Percentiles rank a stretch among this genome's conserved stretches.
Evolutionary conservation across 2,113 vertebrate species (phyloP).

Genomic region (zebrafish (Danio rerio)): DNA sequence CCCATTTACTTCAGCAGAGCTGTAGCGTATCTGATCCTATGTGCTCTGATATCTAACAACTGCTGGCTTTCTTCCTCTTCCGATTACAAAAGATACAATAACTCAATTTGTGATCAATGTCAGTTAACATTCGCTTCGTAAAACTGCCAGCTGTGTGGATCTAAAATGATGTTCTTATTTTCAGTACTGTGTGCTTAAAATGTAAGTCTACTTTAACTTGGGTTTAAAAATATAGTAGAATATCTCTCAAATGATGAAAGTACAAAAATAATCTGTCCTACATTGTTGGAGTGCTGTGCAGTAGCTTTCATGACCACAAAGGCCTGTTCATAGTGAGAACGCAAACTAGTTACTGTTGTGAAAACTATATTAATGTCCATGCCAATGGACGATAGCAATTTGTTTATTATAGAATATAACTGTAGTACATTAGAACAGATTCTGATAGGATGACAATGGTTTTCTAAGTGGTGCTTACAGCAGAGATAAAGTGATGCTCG

Average conservation of each 20-base stretch:
- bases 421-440: too few relatives aligned
- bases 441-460: too few relatives aligned
- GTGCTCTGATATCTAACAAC: background rate
- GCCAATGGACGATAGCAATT: too few relatives aligned
- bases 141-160: background rate
- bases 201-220: background rate
- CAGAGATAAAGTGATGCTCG: too few relatives aligned
- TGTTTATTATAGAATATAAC: too few relatives aligned
- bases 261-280: background rate
- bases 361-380: background rate
- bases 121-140: background rate
- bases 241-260: background rate
- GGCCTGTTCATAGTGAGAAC: background rate
- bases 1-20: background rate
- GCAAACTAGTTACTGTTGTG: background rate
- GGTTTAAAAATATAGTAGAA: too few relatives aligned
- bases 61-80: background rate
- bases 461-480: too few relatives aligned
- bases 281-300: background rate
- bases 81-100: background rate
- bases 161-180: background rate
- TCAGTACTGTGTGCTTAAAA: background rate
- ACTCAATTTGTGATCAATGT: background rate
- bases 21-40: constrained; percentile 1
- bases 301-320: background rate